phyloP scores from a whole-genome alignment of 2,113 vertebrate species.

The Amphiprion ocellaris region DNA sequence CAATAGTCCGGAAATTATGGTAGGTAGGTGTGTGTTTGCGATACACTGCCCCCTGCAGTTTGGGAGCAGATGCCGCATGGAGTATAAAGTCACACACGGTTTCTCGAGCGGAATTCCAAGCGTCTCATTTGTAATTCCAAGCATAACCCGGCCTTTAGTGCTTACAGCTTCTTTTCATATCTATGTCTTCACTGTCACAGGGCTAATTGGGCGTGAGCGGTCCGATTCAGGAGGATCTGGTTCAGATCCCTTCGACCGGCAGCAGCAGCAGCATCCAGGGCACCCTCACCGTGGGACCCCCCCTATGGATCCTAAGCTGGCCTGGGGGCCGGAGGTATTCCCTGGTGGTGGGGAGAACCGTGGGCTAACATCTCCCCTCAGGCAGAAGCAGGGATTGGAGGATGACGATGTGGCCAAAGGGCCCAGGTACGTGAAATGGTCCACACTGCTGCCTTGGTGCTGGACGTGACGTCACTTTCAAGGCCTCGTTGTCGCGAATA shows the following conservation, averaged over 20 bases:
- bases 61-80: too few species aligned
- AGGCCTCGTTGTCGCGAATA: too few species aligned
- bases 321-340: conserved; percentile 91
- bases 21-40: too few species aligned
- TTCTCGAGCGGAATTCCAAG: too few species aligned
- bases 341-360: conserved; percentile 82
- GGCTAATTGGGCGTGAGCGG: conserved; percentile 91
- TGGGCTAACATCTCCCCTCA: conserved; percentile 86
- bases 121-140: too few species aligned
- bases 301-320: conserved; percentile 91
- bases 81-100: too few species aligned
- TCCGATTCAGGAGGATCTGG: conserved; percentile 93
- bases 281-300: conserved; percentile 90
- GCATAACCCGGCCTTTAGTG: too few species aligned
- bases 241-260: conserved; percentile 92
- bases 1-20: too few species aligned
- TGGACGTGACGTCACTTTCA: too few species aligned
- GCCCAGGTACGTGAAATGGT: conserved; percentile 88
- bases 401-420: conserved; percentile 89
- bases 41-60: too few species aligned
- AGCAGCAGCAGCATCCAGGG: conserved; percentile 86
- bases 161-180: not conserved
- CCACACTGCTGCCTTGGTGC: too few species aligned
- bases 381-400: conserved; percentile 86
- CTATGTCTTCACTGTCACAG: conserved; percentile 67